Conservation (phyloP, 2,888 invertebrate species). For the Kuschelorhynchus macadamiae region DNA sequence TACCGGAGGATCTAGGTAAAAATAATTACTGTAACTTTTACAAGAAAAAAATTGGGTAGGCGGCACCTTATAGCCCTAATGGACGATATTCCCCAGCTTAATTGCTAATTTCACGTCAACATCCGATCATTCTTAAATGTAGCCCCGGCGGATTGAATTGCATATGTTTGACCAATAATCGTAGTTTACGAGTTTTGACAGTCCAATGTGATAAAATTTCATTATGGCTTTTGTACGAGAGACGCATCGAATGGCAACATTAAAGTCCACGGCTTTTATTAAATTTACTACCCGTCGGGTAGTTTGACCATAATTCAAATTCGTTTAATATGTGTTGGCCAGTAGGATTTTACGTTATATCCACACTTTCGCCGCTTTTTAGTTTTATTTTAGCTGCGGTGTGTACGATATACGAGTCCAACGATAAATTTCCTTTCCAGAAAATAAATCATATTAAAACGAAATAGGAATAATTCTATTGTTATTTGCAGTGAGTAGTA, state of each 20-base stretch:
- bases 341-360: slow-evolving; percentile 22
- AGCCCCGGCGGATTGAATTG: background rate
- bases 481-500: too few species aligned
- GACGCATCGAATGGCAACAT: slow-evolving; percentile 28
- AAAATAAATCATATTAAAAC: slow-evolving; percentile 21
- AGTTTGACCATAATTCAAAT: slow-evolving; percentile 44
- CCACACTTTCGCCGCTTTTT: slow-evolving; percentile 1
- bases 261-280: slow-evolving; percentile 45
- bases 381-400: background rate
- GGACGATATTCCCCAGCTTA: too few species aligned
- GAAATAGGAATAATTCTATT: background rate
- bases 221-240: slow-evolving; percentile 35
- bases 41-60: too few species aligned
- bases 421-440: slow-evolving; percentile 9
- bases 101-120: background rate
- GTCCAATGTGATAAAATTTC: slow-evolving; percentile 49
- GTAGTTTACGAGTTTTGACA: slow-evolving; percentile 41
- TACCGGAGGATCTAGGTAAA: too few species aligned
- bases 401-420: background rate
- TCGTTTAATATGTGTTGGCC: slow-evolving; percentile 38
- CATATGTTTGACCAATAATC: slow-evolving; percentile 35
- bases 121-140: background rate
- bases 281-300: slow-evolving; percentile 44
- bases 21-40: too few species aligned
- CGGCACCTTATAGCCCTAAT: too few species aligned